A percentile compares a stretch with the other conserved stretches of the same genome.
Conservation (phyloP, 1,140 invertebrate genomes). For the Drosophila tropicalis region DNA sequence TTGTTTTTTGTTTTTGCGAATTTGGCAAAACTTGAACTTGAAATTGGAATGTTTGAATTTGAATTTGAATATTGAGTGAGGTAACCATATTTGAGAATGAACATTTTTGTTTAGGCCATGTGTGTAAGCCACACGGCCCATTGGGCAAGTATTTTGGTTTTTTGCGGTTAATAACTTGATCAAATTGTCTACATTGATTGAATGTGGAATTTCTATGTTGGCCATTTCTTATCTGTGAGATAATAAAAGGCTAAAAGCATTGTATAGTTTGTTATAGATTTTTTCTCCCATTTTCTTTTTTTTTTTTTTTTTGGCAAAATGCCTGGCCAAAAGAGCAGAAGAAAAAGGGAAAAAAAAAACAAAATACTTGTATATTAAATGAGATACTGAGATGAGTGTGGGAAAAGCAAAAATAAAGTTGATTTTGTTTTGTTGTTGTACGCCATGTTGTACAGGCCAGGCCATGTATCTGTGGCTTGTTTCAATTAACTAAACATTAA, state of each 20-base stretch:
- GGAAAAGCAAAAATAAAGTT: slow-evolving; percentile 52
- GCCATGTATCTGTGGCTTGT: slow-evolving; percentile 33
- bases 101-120: not conserved
- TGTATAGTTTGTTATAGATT: slow-evolving; percentile 65
- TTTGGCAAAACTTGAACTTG: slow-evolving; percentile 69
- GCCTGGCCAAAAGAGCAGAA: slow-evolving; percentile 34
- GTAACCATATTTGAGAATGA: not conserved
- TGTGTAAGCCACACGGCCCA: not conserved
- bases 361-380: not conserved
- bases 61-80: not conserved
- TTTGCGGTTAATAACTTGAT: slow-evolving; percentile 6
- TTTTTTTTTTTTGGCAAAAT: slow-evolving; percentile 60
- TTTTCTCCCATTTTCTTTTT: too few species aligned
- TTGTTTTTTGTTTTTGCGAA: not conserved
- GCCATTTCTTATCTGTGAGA: slow-evolving; percentile 63
- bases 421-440: slow-evolving; percentile 12
- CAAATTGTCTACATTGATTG: not conserved
- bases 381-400: slow-evolving; percentile 34
- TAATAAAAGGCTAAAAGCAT: slow-evolving; percentile 72
- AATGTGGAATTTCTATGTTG: not conserved
- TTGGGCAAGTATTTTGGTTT: not conserved
- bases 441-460: not conserved
- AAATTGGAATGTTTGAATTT: slow-evolving; percentile 20
- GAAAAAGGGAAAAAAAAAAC: too few species aligned
- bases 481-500: slow-evolving; percentile 78